Evolutionary conservation across 2,113 vertebrate genomes (phyloP).

Genomic region (Sphyrna mokarran): DNA sequence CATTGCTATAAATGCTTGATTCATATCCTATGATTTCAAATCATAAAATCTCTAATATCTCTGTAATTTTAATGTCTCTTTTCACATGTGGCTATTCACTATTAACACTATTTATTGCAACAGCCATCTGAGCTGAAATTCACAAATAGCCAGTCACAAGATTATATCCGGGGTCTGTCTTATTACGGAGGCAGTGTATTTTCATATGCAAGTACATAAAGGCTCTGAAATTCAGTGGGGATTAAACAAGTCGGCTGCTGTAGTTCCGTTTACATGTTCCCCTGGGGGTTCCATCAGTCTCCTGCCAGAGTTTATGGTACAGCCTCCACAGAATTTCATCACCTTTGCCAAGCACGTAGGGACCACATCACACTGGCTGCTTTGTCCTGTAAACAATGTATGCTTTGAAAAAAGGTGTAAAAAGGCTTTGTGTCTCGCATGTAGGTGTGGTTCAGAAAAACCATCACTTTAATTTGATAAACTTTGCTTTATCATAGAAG

Average conservation of each 20-base stretch:
- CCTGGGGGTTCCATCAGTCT: background rate
- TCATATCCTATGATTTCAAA: background rate
- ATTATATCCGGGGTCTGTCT: background rate
- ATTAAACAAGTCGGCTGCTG: background rate
- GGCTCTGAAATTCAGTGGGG: background rate
- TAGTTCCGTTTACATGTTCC: background rate
- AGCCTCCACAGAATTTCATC: conserved; percentile 1
- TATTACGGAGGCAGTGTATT: background rate
- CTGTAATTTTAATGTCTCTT: background rate
- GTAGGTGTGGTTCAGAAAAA: background rate
- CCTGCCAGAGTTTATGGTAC: background rate
- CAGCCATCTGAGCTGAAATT: background rate
- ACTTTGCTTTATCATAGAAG: background rate
- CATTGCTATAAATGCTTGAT: background rate
- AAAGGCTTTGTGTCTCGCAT: background rate
- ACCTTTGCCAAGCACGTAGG: background rate
- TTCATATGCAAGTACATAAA: conserved; percentile 2
- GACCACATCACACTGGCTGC: background rate
- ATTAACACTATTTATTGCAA: background rate
- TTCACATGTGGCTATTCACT: background rate
- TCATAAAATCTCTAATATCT: background rate
- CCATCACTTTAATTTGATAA: background rate
- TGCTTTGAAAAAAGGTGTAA: background rate
- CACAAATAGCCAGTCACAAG: background rate
- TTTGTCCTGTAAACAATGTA: background rate